Percentiles rank a stretch among this genome's conserved stretches.
Conservation (phyloP, 1,140 invertebrate genomes). For the Coboldia fuscipes region DNA sequence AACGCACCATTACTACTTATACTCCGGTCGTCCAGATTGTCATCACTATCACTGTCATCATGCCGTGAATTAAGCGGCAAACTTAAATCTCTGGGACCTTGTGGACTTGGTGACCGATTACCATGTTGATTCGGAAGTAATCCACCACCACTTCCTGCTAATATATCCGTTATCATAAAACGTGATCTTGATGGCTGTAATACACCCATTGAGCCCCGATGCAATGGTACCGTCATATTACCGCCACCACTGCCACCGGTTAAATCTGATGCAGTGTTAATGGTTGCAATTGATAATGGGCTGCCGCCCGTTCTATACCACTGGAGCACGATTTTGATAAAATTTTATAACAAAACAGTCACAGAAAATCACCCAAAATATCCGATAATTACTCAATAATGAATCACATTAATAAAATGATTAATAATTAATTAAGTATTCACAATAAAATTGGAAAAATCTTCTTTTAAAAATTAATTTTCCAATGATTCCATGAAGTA, state of each 20-base stretch:
- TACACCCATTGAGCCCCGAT: conserved; percentile 20
- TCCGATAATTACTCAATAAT: too few species aligned
- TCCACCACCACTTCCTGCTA: conserved; percentile 30
- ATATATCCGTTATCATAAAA: conserved; percentile 61
- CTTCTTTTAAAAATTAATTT: too few species aligned
- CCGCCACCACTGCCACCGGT: conserved; percentile 16
- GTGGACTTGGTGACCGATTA: conserved; percentile 17
- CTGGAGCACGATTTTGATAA: conserved; percentile 4
- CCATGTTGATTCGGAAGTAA: conserved; percentile 9
- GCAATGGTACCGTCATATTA: conserved; percentile 23
- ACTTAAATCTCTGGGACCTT: conserved; percentile 9
- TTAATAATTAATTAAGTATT: too few species aligned
- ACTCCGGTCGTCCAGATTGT: conserved; percentile 19
- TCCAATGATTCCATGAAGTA: too few species aligned
- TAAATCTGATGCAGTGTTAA: conserved; percentile 9
- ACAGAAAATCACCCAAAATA: too few species aligned
- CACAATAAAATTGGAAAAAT: too few species aligned
- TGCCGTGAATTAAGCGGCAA: conserved; percentile 6
- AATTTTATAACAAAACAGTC: background rate
- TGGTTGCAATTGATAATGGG: conserved; percentile 5
- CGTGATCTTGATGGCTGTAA: conserved; percentile 40
- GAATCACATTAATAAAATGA: too few species aligned
- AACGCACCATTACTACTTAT: conserved; percentile 23
- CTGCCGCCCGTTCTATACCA: conserved; percentile 3
- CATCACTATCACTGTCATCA: conserved; percentile 19